Conservation (phyloP, 53 echinoderm and acorn worm species). For the Paracentrotus lividus region DNA sequence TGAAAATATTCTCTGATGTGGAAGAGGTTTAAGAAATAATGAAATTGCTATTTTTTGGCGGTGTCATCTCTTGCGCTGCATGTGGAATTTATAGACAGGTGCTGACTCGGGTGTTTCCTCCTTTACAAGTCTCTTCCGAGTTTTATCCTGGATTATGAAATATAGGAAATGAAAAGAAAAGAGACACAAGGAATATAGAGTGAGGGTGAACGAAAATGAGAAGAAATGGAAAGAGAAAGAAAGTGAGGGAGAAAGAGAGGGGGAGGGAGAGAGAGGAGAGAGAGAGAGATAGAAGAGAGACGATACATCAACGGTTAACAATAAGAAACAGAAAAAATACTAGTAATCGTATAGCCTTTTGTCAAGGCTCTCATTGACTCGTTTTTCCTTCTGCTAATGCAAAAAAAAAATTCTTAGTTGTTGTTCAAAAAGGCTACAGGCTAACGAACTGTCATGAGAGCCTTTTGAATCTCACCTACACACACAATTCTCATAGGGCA, state of each 20-base stretch:
- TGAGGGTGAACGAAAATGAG: background rate
- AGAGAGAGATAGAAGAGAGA: background rate
- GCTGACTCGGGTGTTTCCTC: slow-evolving; percentile 84
- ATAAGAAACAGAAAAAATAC: no score
- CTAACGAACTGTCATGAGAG: no score
- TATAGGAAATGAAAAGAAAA: background rate
- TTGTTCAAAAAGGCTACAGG: no score
- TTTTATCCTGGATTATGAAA: slow-evolving; percentile 82
- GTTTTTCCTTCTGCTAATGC: no score
- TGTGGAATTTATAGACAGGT: slow-evolving; percentile 89
- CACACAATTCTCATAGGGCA: no score
- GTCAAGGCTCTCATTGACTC: no score
- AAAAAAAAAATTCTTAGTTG: no score
- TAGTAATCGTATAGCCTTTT: no score
- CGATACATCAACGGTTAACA: no score
- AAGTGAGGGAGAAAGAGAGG: background rate
- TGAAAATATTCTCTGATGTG: background rate
- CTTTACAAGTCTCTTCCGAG: slow-evolving; percentile 80
- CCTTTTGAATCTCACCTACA: no score
- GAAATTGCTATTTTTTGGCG: background rate
- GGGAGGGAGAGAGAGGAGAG: background rate
- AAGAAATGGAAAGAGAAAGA: background rate
- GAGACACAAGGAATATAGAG: no score
- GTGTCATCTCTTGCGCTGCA: slow-evolving; percentile 87
- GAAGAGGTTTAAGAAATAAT: background rate